phyloP scores from a whole-genome alignment of 2,797 vertebrate species.

The Ciconia nigra region DNA sequence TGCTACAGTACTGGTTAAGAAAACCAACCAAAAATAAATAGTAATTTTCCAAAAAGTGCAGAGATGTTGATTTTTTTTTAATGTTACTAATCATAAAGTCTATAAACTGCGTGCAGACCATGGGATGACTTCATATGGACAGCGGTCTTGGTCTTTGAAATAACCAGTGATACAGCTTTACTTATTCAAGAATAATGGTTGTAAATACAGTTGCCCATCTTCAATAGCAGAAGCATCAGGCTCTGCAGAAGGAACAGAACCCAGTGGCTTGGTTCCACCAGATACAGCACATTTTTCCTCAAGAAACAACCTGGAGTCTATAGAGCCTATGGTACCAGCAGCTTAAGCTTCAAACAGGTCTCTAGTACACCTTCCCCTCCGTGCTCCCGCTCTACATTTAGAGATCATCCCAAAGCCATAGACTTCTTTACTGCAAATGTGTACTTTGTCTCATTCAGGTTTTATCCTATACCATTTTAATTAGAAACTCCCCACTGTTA shows the following conservation, averaged over 20 bases:
- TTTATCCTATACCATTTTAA: neutral
- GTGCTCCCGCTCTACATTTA: neutral
- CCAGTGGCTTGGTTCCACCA: neutral
- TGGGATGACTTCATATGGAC: neutral
- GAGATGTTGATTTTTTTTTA: neutral
- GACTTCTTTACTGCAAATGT: fast-evolving
- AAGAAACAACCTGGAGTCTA: neutral
- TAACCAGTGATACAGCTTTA: neutral
- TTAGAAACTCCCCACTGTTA: fast-evolving
- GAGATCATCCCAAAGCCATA: neutral
- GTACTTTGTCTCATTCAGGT: neutral
- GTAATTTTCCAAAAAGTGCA: neutral
- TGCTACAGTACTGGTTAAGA: neutral
- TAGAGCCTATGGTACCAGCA: neutral
- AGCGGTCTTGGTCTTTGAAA: neutral
- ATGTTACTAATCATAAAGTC: neutral
- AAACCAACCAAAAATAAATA: neutral
- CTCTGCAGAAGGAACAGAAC: neutral
- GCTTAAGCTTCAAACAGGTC: neutral
- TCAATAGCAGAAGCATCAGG: fast-evolving
- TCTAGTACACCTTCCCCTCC: neutral
- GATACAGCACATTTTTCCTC: neutral
- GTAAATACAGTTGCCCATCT: neutral
- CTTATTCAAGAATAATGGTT: neutral
- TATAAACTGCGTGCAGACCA: neutral